Evolutionary conservation across 2,797 vertebrate genomes (phyloP), one percentile per base, ranked within the genome.

Genomic region (Ispidina picta): DNA sequence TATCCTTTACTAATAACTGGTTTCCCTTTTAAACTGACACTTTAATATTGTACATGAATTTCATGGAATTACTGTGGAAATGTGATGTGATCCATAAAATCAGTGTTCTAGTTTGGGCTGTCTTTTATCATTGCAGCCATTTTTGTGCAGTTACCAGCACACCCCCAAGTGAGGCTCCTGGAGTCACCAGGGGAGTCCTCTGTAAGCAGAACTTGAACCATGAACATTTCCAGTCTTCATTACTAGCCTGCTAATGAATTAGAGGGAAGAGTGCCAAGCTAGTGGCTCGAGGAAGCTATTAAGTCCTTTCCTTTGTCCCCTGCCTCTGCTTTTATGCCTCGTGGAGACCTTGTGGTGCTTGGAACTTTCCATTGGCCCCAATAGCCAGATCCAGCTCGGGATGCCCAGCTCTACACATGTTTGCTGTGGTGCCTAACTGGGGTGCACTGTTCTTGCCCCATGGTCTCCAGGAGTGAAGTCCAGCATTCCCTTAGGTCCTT

Each of bases 1-100:
- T 97, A 97, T 97, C 95, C 91, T 95, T 97, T 96, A 95, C 96
- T 98, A 97, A 97, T 97, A 96, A 96, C 96, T 23, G 76, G 97
- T 97, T 98, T 97, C 95, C 95, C 95, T 97, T 97, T 97, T 92
- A 97, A 97, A 95, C 89, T 97, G 97, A 97, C 97, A 96, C 92
- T 95, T 96, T 97, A 96, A 97, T 96, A 96, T 96, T 70, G 94
- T 93, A 96, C 95, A 88, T 93, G 94, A 96, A 94, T 97, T 96
- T 96, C 94, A 86, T 59, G 94, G 94, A 96, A 97, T 97, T 96
- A 97, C 88, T 8, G 29, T 92, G 91, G 88, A 96, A 96, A 91
- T 92, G 86, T 73, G 83, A 92, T 91, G 93, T 92, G 95, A 95
- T 97, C 90, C 84, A 89, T 91, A 84, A 95, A 97, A 94, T 94